Percentiles rank a stretch among this genome's conserved stretches.
These are phyloP conservation scores for Melopsittacus undulatus DNA, from an alignment of 2,797 vertebrate genomes.

Conservation along the genomic window DNA sequence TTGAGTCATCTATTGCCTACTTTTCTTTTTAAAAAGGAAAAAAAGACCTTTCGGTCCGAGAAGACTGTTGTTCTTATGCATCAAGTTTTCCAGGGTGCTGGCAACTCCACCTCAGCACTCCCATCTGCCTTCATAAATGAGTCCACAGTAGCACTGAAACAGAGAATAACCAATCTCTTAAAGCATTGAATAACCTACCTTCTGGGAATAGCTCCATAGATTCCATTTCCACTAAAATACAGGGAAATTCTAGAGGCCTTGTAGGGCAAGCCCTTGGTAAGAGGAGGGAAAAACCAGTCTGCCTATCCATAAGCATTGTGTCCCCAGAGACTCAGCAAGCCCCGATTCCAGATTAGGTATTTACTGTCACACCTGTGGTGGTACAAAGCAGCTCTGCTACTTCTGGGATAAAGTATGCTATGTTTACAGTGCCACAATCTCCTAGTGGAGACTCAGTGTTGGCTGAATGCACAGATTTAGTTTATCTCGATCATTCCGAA, in stretches of 20 bases:
- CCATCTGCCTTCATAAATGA: not conserved
- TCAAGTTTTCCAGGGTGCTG: conserved; percentile 28
- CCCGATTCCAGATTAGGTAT: not conserved
- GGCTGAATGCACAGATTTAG: not conserved
- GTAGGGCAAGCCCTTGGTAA: not conserved
- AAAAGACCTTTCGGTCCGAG: not conserved
- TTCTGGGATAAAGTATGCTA: not conserved
- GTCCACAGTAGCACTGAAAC: not conserved
- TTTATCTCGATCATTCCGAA: not conserved
- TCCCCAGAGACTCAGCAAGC: not conserved
- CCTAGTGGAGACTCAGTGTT: conserved; percentile 3
- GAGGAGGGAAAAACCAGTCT: not conserved
- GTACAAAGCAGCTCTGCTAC: not conserved
- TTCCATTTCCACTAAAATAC: not conserved
- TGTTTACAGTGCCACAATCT: not conserved
- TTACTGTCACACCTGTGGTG: not conserved
- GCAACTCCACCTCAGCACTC: conserved; percentile 16
- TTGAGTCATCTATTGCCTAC: conserved; percentile 25
- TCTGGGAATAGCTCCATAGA: not conserved
- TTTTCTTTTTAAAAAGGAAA: not conserved
- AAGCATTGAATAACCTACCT: conserved; percentile 1
- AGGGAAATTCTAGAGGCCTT: not conserved
- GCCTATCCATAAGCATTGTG: not conserved
- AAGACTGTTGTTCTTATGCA: conserved; percentile 4
- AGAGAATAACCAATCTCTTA: not conserved